Evolutionary conservation across 2,113 vertebrate genomes (phyloP).

Genomic region (Danionella cerebrum): DNA sequence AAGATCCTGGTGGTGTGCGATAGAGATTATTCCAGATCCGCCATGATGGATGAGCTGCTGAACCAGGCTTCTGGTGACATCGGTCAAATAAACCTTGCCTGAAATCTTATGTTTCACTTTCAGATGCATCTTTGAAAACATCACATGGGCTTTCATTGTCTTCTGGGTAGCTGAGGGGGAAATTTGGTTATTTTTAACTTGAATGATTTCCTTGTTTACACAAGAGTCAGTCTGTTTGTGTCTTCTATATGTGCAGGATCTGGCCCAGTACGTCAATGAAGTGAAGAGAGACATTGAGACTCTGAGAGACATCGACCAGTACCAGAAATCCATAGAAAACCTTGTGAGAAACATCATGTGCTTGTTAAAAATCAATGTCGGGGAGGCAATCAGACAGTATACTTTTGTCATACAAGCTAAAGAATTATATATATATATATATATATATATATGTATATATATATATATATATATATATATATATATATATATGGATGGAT

Average conservation of each 20-base stretch:
- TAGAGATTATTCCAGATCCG: conserved; percentile 4
- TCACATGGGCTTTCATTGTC: not conserved
- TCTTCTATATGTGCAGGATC: conserved; percentile 69
- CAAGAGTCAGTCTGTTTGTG: not conserved
- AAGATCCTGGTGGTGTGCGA: not conserved
- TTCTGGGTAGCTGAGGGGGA: not conserved
- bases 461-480: not conserved
- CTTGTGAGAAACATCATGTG: conserved; percentile 62
- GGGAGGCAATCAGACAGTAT: no score
- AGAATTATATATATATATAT: not conserved
- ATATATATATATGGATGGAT: not conserved
- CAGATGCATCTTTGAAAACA: not conserved
- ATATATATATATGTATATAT: not conserved
- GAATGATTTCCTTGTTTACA: not conserved
- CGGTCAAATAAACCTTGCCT: not conserved
- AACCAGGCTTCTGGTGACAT: conserved; percentile 2
- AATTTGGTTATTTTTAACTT: not conserved
- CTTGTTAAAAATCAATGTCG: not conserved
- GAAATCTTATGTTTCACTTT: not conserved
- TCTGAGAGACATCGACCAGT: conserved; percentile 87
- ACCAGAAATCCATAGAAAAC: conserved; percentile 95
- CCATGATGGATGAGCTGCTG: conserved; percentile 17
- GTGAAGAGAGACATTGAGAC: conserved; percentile 98
- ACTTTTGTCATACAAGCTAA: no score
- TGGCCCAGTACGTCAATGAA: conserved; percentile 97